A percentile compares a stretch with the other conserved stretches of the same genome.
phyloP scores from a whole-genome alignment of 2,797 vertebrate species.

The Lacerta viridis region DNA sequence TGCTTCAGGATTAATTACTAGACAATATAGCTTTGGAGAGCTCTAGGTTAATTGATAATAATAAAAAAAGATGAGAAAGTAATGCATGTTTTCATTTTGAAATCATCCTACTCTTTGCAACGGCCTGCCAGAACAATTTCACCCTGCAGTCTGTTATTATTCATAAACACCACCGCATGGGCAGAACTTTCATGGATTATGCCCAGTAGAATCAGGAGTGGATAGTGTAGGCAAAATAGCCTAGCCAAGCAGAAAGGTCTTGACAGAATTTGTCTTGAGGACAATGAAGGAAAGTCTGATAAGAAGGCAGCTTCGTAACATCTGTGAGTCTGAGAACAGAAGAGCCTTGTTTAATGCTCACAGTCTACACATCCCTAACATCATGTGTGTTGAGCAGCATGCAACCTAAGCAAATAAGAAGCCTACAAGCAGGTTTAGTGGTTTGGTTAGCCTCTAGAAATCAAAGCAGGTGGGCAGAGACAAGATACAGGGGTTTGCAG shows the following conservation, averaged over 20 bases:
- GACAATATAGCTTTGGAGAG: background rate
- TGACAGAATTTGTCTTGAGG: background rate
- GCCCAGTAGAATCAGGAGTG: background rate
- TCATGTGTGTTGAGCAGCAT: too few relatives aligned
- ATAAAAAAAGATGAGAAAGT: constrained; percentile 24
- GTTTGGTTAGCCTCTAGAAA: too few relatives aligned
- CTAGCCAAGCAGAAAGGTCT: background rate
- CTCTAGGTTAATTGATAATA: constrained; percentile 33
- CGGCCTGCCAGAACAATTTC: background rate
- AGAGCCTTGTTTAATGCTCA: too few relatives aligned
- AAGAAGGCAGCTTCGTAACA: too few relatives aligned
- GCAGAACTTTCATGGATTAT: background rate
- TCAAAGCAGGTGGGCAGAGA: too few relatives aligned
- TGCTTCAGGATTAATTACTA: constrained; percentile 4
- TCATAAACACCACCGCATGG: background rate
- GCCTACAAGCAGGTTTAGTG: too few relatives aligned
- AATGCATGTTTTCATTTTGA: constrained; percentile 7
- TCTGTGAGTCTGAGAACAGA: too few relatives aligned
- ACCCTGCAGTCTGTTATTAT: background rate
- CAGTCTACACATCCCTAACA: too few relatives aligned
- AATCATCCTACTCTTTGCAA: background rate
- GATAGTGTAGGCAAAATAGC: background rate
- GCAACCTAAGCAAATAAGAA: too few relatives aligned
- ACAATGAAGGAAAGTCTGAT: too few relatives aligned
- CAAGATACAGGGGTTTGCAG: too few relatives aligned